Evolutionary conservation across 1,140 invertebrate species (phyloP).

Genomic region (Drosophila biarmipes): DNA sequence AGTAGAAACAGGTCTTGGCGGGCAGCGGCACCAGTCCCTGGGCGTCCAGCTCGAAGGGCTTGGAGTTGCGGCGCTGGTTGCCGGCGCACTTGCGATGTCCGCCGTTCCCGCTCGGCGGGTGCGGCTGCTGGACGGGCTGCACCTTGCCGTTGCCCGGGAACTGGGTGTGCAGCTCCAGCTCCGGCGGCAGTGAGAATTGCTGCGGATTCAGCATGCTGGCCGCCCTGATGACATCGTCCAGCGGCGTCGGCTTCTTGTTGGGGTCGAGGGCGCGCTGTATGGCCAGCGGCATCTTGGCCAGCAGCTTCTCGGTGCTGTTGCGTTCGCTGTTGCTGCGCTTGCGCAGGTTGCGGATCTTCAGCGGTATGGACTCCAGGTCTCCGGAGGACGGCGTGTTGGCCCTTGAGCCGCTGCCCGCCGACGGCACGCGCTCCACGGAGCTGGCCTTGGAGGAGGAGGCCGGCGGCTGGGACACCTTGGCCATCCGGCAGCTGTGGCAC

Average conservation of each 20-base stretch:
- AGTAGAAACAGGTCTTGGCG: conserved; percentile 93
- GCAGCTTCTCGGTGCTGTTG: conserved; percentile 74
- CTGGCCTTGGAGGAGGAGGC: conserved; percentile 64
- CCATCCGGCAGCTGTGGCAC: conserved; percentile 91
- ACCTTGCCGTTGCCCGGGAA: conserved; percentile 93
- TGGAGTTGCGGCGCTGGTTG: conserved; percentile 72
- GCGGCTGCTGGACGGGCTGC: conserved; percentile 65
- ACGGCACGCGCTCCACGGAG: conserved; percentile 74
- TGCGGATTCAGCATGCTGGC: conserved; percentile 93
- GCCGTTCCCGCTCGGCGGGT: conserved; percentile 52
- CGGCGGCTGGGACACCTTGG: conserved; percentile 62
- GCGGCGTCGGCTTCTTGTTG: conserved; percentile 86
- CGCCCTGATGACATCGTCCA: conserved; percentile 91
- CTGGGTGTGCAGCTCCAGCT: conserved; percentile 90
- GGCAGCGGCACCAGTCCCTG: conserved; percentile 92
- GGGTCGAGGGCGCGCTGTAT: conserved; percentile 75
- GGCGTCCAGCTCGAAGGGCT: conserved; percentile 89
- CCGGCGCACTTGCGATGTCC: conserved; percentile 47
- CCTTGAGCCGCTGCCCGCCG: conserved; percentile 59
- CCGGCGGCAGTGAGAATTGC: conserved; percentile 94
- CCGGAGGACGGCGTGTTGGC: conserved; percentile 73
- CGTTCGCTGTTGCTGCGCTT: conserved; percentile 81
- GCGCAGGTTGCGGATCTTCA: conserved; percentile 78
- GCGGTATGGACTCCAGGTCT: conserved; percentile 74
- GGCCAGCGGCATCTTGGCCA: conserved; percentile 69